These are phyloP conservation scores for Syrphus vitripennis DNA, from an alignment of 2,888 invertebrate genomes.

Conservation along the genomic window DNA sequence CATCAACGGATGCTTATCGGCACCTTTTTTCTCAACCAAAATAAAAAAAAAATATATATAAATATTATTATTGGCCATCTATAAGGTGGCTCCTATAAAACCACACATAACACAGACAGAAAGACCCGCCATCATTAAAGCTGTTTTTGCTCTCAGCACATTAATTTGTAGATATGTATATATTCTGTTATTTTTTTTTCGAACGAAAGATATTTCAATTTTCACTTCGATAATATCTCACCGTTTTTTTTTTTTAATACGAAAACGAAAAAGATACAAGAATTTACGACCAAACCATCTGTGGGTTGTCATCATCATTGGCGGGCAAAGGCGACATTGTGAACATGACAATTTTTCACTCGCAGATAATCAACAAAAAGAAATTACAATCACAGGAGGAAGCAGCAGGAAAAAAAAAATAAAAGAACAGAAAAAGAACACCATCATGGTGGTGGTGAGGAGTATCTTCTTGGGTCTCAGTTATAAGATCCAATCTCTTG, in stretches of 20 bases:
- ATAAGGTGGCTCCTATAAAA: constrained; percentile 52
- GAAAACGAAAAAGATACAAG: constrained; percentile 36
- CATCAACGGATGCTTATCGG: constrained; percentile 63
- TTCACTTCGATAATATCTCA: constrained; percentile 60
- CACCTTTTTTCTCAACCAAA: background rate
- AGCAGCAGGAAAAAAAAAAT: background rate
- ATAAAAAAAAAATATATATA: background rate
- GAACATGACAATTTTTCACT: constrained; percentile 67
- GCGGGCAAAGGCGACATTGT: constrained; percentile 41
- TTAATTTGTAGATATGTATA: no score
- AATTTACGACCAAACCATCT: constrained; percentile 63
- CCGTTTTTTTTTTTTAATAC: constrained; percentile 23
- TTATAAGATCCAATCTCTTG: background rate
- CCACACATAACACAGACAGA: background rate
- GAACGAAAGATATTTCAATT: constrained; percentile 65
- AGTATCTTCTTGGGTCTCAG: background rate
- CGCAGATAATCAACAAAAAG: constrained; percentile 63
- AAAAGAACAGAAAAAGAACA: background rate
- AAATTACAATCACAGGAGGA: constrained; percentile 10
- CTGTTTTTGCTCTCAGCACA: constrained; percentile 54
- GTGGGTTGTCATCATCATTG: constrained; percentile 59
- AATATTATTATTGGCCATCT: constrained; percentile 49
- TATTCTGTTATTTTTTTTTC: background rate
- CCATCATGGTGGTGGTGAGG: background rate
- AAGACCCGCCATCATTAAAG: constrained; percentile 52